Conservation (phyloP, 92 coral and sea anemone species). For the Siderastrea siderea region DNA sequence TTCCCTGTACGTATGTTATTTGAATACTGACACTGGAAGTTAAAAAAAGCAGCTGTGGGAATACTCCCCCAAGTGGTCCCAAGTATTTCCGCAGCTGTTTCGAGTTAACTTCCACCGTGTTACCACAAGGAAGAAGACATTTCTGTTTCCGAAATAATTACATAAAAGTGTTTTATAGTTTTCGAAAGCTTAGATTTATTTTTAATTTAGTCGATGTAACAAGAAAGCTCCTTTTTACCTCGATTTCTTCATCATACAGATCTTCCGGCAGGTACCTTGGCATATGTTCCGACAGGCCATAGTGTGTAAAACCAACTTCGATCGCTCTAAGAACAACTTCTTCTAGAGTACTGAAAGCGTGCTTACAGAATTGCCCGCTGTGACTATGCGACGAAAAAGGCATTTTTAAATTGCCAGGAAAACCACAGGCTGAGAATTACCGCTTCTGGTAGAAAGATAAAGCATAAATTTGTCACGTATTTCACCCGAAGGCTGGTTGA, state of each 20-base stretch:
- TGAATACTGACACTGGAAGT: background rate
- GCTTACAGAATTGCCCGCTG: constrained; percentile 86
- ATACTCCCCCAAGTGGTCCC: no score
- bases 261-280: constrained; percentile 67
- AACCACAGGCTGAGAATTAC: background rate
- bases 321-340: constrained; percentile 71
- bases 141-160: no score
- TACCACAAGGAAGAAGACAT: no score
- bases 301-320: constrained; percentile 73
- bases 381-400: constrained; percentile 81
- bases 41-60: no score
- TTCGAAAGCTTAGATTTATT: no score
- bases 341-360: constrained; percentile 71
- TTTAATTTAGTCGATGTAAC: no score
- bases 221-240: constrained; percentile 33
- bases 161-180: no score
- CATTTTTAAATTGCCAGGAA: constrained; percentile 32
- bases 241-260: constrained; percentile 75
- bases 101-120: no score
- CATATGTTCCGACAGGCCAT: constrained; percentile 85
- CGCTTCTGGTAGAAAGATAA: background rate
- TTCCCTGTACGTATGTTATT: background rate
- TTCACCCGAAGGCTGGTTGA: background rate
- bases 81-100: no score
- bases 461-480: background rate